These are phyloP conservation scores for Prionailurus bengalensis DNA, from an alignment of 2,113 vertebrate genomes.

Conservation along the genomic window DNA sequence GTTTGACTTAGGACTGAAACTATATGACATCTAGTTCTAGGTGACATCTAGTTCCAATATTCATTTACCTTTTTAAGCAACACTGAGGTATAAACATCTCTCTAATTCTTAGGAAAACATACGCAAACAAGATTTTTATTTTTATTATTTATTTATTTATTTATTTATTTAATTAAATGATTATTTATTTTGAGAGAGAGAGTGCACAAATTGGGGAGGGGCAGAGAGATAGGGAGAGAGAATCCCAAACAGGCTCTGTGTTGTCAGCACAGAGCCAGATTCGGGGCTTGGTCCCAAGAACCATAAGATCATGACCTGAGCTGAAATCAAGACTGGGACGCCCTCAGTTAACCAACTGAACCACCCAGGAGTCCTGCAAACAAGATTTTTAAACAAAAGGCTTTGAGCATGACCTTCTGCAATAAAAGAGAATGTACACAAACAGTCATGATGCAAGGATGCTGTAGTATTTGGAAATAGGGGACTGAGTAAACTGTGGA, in stretches of 20 bases:
- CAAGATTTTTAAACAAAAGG: slow-evolving; percentile 1
- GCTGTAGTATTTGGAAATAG: background rate
- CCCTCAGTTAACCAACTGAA: too few species aligned
- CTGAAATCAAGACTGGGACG: too few species aligned
- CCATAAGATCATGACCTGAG: too few species aligned
- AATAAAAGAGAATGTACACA: slow-evolving; percentile 28
- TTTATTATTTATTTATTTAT: too few species aligned
- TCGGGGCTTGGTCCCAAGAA: too few species aligned
- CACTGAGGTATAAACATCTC: background rate
- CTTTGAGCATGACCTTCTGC: background rate
- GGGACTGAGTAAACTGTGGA: background rate
- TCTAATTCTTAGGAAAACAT: background rate
- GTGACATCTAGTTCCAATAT: background rate
- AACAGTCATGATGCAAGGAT: background rate
- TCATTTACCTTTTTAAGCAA: slow-evolving; percentile 35
- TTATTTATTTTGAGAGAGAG: too few species aligned
- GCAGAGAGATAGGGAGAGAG: too few species aligned
- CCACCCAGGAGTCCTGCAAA: background rate
- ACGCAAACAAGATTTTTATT: background rate
- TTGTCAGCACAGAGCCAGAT: too few species aligned
- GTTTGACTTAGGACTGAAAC: background rate
- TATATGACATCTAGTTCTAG: too few species aligned
- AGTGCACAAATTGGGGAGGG: too few species aligned
- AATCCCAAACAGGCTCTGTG: too few species aligned
- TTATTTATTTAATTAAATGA: too few species aligned